Evolutionary conservation across 92 coral and sea anemone species (phyloP).

Genomic region (Paragorgia papillata): DNA sequence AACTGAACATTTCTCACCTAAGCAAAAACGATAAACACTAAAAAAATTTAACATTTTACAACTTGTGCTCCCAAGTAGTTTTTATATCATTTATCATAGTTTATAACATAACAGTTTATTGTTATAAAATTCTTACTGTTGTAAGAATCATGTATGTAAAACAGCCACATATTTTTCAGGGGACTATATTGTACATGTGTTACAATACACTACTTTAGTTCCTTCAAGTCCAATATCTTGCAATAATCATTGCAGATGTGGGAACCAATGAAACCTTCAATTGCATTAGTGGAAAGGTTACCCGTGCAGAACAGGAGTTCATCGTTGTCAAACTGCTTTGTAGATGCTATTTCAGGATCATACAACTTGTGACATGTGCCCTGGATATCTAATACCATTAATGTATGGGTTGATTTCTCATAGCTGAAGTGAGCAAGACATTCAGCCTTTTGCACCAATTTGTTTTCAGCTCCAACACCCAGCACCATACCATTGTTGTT

Average conservation of each 20-base stretch:
- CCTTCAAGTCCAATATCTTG: slow-evolving; percentile 22
- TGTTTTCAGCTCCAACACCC: neutral
- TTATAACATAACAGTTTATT: too few species aligned
- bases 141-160: too few species aligned
- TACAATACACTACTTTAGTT: neutral
- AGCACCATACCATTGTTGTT: slow-evolving; percentile 41
- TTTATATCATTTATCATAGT: too few species aligned
- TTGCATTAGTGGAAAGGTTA: slow-evolving; percentile 32
- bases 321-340: slow-evolving; percentile 24
- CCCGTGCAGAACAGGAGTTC: slow-evolving; percentile 50
- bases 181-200: too few species aligned
- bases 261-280: too few species aligned
- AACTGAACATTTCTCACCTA: too few species aligned
- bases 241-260: slow-evolving; percentile 53
- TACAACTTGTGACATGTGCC: slow-evolving; percentile 45
- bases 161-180: too few species aligned
- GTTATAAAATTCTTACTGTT: too few species aligned
- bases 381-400: slow-evolving; percentile 48
- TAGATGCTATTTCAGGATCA: slow-evolving; percentile 56
- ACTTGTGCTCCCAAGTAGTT: too few species aligned
- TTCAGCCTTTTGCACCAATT: slow-evolving; percentile 39
- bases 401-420: neutral
- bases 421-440: slow-evolving; percentile 45
- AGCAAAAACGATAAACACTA: too few species aligned
- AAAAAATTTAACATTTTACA: too few species aligned